These are phyloP conservation scores for Neuroterus valhalla DNA, from an alignment of 1,140 invertebrate species.

Conservation along the genomic window DNA sequence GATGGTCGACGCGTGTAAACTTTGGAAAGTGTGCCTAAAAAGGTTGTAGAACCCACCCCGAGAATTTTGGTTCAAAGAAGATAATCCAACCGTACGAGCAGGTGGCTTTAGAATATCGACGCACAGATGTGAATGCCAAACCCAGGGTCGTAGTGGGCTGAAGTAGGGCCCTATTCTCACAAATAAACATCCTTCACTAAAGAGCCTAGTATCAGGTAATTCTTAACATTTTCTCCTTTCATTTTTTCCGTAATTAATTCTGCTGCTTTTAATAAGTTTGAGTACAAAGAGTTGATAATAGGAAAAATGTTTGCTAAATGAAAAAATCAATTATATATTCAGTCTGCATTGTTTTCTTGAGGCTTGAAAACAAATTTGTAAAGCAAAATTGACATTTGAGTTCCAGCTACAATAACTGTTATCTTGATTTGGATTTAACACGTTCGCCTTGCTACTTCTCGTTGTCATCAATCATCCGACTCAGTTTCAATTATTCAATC, in stretches of 20 bases:
- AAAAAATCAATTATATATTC: no score
- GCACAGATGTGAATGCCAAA: background rate
- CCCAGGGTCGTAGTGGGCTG: background rate
- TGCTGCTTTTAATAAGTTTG: no score
- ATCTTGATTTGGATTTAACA: no score
- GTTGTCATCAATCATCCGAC: no score
- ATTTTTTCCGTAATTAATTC: background rate
- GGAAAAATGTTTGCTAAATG: no score
- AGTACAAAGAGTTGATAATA: no score
- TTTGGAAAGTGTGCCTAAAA: background rate
- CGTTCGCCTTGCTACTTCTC: no score
- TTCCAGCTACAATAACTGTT: no score
- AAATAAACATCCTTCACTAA: background rate
- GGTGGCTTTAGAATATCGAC: background rate
- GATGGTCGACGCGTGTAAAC: background rate
- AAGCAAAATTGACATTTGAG: no score
- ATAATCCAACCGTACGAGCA: background rate
- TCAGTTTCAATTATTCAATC: no score
- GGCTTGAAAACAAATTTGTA: no score
- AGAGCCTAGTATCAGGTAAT: background rate
- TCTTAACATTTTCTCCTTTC: background rate
- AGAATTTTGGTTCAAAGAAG: background rate
- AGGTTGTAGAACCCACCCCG: background rate
- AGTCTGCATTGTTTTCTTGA: no score
- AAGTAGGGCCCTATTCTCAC: background rate